Percentiles rank a stretch among this genome's conserved stretches.
phyloP scores from a whole-genome alignment of 2,113 vertebrate species.

The Dryoscopus gambensis region DNA sequence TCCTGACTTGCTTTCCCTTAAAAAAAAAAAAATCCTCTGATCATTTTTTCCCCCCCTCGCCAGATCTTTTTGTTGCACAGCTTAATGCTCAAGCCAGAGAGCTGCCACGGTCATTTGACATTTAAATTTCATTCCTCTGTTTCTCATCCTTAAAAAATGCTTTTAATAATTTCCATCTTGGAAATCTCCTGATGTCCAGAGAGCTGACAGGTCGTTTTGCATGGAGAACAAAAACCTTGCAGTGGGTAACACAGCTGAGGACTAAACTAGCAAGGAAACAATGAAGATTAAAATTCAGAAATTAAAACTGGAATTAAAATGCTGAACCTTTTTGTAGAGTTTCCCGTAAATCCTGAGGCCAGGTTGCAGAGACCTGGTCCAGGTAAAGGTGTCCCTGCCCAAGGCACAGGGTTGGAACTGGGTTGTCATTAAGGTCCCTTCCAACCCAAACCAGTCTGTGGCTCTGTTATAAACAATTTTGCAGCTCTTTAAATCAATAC shows the following conservation, averaged over 20 bases:
- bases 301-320: neutral
- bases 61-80: neutral
- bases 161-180: neutral
- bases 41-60: neutral
- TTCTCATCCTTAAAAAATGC: neutral
- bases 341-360: neutral
- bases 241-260: neutral
- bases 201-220: neutral
- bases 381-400: neutral
- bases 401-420: neutral
- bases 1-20: neutral
- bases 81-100: neutral
- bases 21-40: neutral
- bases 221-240: neutral
- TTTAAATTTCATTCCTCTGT: neutral
- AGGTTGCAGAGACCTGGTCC: neutral
- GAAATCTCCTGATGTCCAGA: neutral
- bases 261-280: neutral
- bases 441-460: neutral
- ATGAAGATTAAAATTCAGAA: neutral
- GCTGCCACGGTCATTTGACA: fast-evolving
- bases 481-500: neutral
- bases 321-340: neutral
- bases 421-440: neutral
- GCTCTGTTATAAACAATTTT: neutral